phyloP scores from a whole-genome alignment of 1,140 invertebrate genomes.

The Drosophila mayri region DNA sequence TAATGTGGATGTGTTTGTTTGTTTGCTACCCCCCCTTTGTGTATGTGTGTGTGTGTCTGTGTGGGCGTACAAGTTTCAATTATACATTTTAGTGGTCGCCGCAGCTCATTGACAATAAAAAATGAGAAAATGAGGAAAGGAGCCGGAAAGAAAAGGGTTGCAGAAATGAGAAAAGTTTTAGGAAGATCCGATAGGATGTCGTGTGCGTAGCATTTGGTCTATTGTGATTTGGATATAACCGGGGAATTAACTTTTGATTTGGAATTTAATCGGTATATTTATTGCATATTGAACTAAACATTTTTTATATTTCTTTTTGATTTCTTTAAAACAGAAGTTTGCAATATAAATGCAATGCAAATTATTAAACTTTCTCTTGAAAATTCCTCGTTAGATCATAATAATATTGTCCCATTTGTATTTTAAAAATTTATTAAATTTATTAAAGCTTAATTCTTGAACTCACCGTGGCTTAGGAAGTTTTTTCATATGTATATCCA shows the following conservation, averaged over 20 bases:
- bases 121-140: conserved; percentile 15
- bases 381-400: not conserved
- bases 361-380: too few relatives aligned
- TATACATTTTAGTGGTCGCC: conserved; percentile 76
- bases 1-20: conserved; percentile 30
- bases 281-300: not conserved
- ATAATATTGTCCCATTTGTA: not conserved
- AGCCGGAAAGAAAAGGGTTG: conserved; percentile 48
- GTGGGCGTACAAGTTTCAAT: conserved; percentile 78
- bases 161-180: conserved; percentile 72
- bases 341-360: too few relatives aligned
- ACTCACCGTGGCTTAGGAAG: conserved; percentile 75
- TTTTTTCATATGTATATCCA: conserved; percentile 82
- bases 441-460: not conserved
- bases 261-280: not conserved
- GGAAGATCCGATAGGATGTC: conserved; percentile 32
- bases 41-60: conserved; percentile 28
- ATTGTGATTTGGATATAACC: conserved; percentile 2
- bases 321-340: too few relatives aligned
- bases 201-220: conserved; percentile 34
- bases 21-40: conserved; percentile 9
- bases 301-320: not conserved
- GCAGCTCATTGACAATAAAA: conserved; percentile 64
- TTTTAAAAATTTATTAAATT: not conserved
- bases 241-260: conserved; percentile 6